These are phyloP conservation scores for Ypsolopha scabrella DNA, from an alignment of 2,888 invertebrate species.

Conservation along the genomic window DNA sequence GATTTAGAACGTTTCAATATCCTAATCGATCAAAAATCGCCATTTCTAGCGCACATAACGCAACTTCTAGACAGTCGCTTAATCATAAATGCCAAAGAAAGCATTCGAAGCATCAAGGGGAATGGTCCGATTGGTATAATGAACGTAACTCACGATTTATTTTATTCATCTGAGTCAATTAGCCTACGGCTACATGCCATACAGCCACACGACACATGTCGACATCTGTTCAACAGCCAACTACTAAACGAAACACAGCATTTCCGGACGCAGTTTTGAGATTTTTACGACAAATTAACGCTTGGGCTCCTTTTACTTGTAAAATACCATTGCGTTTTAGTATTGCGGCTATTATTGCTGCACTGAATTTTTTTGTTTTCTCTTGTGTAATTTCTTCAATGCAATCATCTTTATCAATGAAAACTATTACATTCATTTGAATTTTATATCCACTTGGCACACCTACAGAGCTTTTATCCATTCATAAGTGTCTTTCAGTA, in stretches of 20 bases:
- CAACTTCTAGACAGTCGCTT: too few relatives aligned
- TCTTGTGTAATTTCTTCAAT: background rate
- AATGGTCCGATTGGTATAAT: background rate
- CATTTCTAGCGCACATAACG: too few relatives aligned
- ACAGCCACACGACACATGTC: conserved; percentile 49
- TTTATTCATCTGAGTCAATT: conserved; percentile 43
- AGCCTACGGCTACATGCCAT: conserved; percentile 37
- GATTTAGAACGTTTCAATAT: too few relatives aligned
- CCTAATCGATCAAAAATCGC: too few relatives aligned
- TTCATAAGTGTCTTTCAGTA: too few relatives aligned
- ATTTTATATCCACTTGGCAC: too few relatives aligned
- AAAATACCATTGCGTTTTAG: too few relatives aligned
- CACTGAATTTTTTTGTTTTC: background rate
- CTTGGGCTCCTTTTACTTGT: background rate
- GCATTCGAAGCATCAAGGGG: background rate
- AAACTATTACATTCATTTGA: too few relatives aligned
- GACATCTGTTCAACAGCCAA: conserved; percentile 58
- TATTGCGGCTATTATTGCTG: too few relatives aligned
- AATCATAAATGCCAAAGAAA: background rate
- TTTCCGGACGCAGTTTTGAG: conserved; percentile 46
- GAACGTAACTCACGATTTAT: conserved; percentile 19
- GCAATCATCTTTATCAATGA: background rate
- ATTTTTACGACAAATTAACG: conserved; percentile 11
- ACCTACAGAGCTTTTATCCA: too few relatives aligned
- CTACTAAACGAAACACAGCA: conserved; percentile 40